A percentile compares a stretch with the other conserved stretches of the same genome.
Evolutionary conservation across 2,113 vertebrate species (phyloP).

Genomic region (Anthoscopus minutus): DNA sequence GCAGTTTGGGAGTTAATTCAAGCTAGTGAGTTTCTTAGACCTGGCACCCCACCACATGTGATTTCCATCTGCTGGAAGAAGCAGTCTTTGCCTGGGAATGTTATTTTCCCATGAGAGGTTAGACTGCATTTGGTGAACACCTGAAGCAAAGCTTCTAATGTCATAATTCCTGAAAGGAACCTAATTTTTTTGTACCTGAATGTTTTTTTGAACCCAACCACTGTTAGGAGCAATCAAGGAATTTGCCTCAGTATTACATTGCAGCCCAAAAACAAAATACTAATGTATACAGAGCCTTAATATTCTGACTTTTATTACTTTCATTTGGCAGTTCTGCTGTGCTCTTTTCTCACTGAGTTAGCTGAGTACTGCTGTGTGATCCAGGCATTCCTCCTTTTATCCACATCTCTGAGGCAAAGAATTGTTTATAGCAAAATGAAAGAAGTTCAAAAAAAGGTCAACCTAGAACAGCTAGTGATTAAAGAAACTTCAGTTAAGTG

Average conservation of each 20-base stretch:
- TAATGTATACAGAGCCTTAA: background rate
- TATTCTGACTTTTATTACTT: background rate
- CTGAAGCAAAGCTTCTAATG: background rate
- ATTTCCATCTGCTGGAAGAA: background rate
- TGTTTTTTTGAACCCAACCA: background rate
- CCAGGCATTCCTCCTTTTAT: background rate
- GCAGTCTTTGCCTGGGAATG: background rate
- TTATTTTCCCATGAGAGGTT: background rate
- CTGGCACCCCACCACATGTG: background rate
- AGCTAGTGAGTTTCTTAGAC: background rate
- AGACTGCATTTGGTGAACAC: background rate
- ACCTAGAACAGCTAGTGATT: background rate
- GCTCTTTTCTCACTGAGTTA: background rate
- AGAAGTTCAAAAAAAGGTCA: background rate
- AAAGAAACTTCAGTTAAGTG: background rate
- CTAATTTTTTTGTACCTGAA: background rate
- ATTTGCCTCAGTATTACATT: background rate
- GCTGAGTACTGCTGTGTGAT: background rate
- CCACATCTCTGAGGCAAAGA: background rate
- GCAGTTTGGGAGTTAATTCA: background rate
- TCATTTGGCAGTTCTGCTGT: background rate
- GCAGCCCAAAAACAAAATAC: background rate
- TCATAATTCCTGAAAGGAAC: background rate
- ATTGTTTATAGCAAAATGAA: background rate
- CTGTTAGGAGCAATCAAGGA: background rate